Conservation (phyloP, 2,113 vertebrate genomes). For the Sinocyclocheilus anophthalmus region DNA sequence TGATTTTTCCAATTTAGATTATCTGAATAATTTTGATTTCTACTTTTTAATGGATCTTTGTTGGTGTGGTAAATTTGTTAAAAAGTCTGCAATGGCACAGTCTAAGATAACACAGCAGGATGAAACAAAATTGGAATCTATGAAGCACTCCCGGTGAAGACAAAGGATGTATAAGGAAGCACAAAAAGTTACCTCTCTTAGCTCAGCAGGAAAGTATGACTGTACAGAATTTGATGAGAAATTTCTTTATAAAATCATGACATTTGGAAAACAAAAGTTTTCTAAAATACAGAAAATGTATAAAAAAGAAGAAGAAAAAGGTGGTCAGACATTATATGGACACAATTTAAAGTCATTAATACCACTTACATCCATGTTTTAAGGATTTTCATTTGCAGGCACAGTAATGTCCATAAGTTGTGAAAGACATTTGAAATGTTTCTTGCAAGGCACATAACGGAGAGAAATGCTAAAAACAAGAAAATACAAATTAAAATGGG, state of each 20-base stretch:
- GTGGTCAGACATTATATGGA: slow-evolving; percentile 10
- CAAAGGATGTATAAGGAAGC: neutral
- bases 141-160: neutral
- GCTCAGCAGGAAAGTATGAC: neutral
- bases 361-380: neutral
- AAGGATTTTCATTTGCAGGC: slow-evolving; percentile 32
- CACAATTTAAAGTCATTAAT: slow-evolving; percentile 21
- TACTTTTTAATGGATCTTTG: neutral
- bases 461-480: slow-evolving; percentile 24
- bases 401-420: slow-evolving; percentile 39
- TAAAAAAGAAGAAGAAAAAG: too few relatives aligned
- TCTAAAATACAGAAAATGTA: neutral
- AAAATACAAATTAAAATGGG: neutral
- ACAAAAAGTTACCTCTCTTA: neutral
- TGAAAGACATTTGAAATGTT: slow-evolving; percentile 30
- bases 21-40: neutral
- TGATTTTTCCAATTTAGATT: too few relatives aligned
- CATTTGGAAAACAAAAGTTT: slow-evolving; percentile 50
- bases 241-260: slow-evolving; percentile 68
- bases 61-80: neutral
- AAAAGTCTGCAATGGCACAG: neutral
- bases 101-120: neutral
- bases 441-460: slow-evolving; percentile 22
- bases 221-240: slow-evolving; percentile 35
- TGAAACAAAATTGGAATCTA: neutral